Evolutionary conservation across 2,797 vertebrate genomes (phyloP).

Genomic region (Helicolenus hilgendorfi): DNA sequence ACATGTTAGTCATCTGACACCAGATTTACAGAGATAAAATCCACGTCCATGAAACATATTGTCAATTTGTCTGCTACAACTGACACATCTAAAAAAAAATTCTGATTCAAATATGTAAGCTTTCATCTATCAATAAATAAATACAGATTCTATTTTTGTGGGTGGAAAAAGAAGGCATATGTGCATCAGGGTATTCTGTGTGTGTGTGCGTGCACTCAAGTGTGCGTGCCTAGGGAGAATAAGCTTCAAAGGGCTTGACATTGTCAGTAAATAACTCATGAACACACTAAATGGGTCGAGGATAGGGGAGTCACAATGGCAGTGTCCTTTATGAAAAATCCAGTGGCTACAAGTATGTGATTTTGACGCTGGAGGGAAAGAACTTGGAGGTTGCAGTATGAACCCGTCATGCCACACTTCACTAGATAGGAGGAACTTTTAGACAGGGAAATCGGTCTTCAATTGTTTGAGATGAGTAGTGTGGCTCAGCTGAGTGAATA

Average conservation of each 20-base stretch:
- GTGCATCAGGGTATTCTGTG: neutral
- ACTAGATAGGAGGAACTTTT: constrained; percentile 7
- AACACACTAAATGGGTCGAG: constrained; percentile 73
- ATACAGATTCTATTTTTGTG: constrained; percentile 51
- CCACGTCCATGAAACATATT: neutral
- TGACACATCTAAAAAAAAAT: neutral
- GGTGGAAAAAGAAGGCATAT: constrained; percentile 14
- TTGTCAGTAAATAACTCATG: constrained; percentile 83
- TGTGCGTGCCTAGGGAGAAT: neutral
- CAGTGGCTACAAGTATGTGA: constrained; percentile 65
- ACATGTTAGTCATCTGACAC: neutral
- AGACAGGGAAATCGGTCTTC: constrained; percentile 3
- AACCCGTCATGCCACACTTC: constrained; percentile 25
- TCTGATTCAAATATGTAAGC: constrained; percentile 1
- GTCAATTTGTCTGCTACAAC: neutral
- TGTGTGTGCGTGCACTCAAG: neutral
- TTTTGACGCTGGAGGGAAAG: constrained; percentile 46
- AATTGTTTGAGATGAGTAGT: neutral
- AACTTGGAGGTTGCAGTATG: constrained; percentile 15
- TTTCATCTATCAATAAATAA: constrained; percentile 59
- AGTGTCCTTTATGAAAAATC: constrained; percentile 84
- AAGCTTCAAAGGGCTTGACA: constrained; percentile 54
- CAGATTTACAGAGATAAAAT: neutral
- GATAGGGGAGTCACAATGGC: constrained; percentile 61
- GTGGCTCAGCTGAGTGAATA: neutral